Base-by-base conservation (phyloP, 2,797 vertebrate genomes). In the Sorex maritimensis region DNA sequence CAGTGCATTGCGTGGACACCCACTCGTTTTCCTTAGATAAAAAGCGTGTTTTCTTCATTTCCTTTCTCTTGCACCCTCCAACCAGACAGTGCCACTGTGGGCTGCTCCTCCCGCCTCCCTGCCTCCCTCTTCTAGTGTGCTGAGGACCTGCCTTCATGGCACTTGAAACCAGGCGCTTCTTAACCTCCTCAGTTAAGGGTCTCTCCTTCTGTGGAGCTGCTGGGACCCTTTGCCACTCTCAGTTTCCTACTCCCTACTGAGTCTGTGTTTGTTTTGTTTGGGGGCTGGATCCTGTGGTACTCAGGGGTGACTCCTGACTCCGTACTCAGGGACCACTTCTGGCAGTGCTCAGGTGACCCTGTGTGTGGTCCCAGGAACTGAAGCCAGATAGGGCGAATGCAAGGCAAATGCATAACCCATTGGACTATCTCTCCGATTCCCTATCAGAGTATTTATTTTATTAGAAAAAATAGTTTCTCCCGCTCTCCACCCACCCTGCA, bases 1-100 rank as follows among this genome's bases (percentile, higher is more conserved):
- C 49, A n/a, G n/a, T 38, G 13, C 19, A 23, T 89, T 87, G 67
- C 55, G 24, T 83, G 23, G 38, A 67, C 5, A 28, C 34, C 67
- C 41, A 74, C 23, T 79, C 28, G 58, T 58, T 81, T 28, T 85
- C 88, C 82, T 95, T 14, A 38, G 38, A 44, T n/a, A 81, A 65
- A 85, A 93, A 83, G 67, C 61, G 34, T 14, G 69, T 69, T 95
- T 92, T 52, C 30, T 69, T 84, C 89, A 93, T 93, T 81, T 91
- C 4, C 13, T 74, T 86, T 92, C 81, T 52, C 74, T 81, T 44
- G 2, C 11, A 75, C 84, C 79, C 82, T 81, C 61, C 75, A 81
- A 92, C 74, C 34, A 82, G n/a, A 67, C 28, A 71, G 24, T 15
- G 26, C 73, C 52, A 77, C 23, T 1, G 38, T 1, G 17, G 55